phyloP scores from a whole-genome alignment of 2,888 invertebrate species.

The Cerastoderma edule region DNA sequence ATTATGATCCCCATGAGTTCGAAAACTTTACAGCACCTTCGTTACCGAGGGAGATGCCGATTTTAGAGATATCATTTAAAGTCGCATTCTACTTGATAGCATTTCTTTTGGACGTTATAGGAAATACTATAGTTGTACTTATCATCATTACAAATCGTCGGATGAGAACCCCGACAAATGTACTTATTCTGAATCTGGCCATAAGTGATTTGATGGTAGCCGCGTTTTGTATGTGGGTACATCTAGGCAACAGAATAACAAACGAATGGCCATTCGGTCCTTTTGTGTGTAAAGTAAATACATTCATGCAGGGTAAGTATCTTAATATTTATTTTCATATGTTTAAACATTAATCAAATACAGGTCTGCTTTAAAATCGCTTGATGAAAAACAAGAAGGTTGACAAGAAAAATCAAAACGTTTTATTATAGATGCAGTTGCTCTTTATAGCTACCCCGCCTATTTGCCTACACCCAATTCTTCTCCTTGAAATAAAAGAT shows the following conservation, averaged over 20 bases:
- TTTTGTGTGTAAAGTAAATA: slow-evolving; percentile 74
- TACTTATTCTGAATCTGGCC: slow-evolving; percentile 77
- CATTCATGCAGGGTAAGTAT: slow-evolving; percentile 76
- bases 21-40: slow-evolving; percentile 26
- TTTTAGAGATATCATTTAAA: slow-evolving; percentile 71
- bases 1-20: slow-evolving; percentile 37
- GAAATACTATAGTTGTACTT: slow-evolving; percentile 75
- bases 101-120: slow-evolving; percentile 72
- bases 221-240: slow-evolving; percentile 80
- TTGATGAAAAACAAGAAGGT: too few species aligned
- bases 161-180: slow-evolving; percentile 75
- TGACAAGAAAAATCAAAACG: too few species aligned
- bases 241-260: slow-evolving; percentile 74
- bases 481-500: too few species aligned
- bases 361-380: too few species aligned
- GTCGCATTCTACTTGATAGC: slow-evolving; percentile 73
- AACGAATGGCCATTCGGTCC: slow-evolving; percentile 75
- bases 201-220: slow-evolving; percentile 78
- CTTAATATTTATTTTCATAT: too few species aligned
- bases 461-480: too few species aligned
- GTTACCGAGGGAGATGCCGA: slow-evolving; percentile 44
- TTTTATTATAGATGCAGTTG: too few species aligned
- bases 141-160: slow-evolving; percentile 70
- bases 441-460: too few species aligned
- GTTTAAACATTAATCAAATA: too few species aligned